A percentile compares a stretch with the other conserved stretches of the same genome.
These are phyloP conservation scores for Rhynchonycteris naso DNA, from an alignment of 2,797 vertebrate genomes.

Conservation along the genomic window DNA sequence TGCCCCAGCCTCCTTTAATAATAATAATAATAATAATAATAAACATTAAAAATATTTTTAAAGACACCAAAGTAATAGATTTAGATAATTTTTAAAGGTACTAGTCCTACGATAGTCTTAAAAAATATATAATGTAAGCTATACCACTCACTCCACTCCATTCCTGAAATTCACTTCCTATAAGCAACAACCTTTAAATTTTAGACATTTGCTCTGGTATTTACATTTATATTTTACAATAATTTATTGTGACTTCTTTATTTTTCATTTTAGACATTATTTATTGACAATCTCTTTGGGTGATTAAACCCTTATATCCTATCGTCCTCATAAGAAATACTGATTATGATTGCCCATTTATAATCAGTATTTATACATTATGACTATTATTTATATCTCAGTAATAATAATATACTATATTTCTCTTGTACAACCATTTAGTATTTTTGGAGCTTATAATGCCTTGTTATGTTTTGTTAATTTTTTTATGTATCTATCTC, in stretches of 20 bases:
- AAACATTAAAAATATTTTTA: no score
- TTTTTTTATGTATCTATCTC: not conserved
- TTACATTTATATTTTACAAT: constrained; percentile 36
- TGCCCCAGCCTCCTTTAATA: not conserved
- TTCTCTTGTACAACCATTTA: constrained; percentile 4
- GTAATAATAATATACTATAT: not conserved
- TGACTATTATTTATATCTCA: no score
- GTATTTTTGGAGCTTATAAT: not conserved
- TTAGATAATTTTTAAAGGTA: constrained; percentile 30
- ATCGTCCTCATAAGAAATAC: not conserved
- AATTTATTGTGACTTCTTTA: constrained; percentile 5
- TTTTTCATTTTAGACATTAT: constrained; percentile 34
- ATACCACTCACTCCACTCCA: not conserved
- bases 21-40: no score
- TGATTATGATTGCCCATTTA: not conserved
- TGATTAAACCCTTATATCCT: not conserved
- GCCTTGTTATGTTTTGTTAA: not conserved
- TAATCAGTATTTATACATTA: not conserved
- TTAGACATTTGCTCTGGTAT: constrained; percentile 40
- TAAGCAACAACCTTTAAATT: constrained; percentile 20
- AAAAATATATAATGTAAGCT: not conserved
- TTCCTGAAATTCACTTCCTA: constrained; percentile 44
- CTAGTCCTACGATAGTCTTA: not conserved
- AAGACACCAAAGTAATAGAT: not conserved
- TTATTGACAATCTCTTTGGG: constrained; percentile 3